These are phyloP conservation scores for Drosophila kanapiae DNA, from an alignment of 1,140 invertebrate genomes.

Conservation along the genomic window DNA sequence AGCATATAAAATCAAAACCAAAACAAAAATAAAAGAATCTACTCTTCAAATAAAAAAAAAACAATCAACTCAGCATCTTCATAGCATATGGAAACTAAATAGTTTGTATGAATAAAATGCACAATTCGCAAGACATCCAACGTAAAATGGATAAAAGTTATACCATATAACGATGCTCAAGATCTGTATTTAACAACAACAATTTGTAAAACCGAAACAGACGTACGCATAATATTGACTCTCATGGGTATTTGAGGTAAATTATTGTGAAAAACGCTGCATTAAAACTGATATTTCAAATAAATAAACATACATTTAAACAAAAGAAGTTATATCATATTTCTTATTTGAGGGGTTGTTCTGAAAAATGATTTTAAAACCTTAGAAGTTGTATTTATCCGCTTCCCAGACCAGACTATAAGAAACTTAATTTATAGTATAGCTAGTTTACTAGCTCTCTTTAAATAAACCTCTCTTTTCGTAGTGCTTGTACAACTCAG, in stretches of 20 bases:
- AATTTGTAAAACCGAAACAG: constrained; percentile 20
- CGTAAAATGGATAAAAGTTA: constrained; percentile 19
- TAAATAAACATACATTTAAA: constrained; percentile 67
- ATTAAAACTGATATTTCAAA: constrained; percentile 61
- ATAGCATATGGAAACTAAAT: constrained; percentile 25
- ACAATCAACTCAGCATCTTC: constrained; percentile 35
- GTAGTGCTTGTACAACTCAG: too few species aligned
- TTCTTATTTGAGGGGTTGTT: background rate
- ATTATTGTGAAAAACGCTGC: constrained; percentile 26
- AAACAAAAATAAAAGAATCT: constrained; percentile 16
- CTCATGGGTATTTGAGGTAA: constrained; percentile 37
- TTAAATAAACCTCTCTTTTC: too few species aligned
- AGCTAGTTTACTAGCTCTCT: too few species aligned
- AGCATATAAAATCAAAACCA: constrained; percentile 50
- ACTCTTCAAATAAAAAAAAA: constrained; percentile 9
- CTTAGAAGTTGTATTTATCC: too few species aligned
- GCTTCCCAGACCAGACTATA: too few species aligned
- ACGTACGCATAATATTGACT: constrained; percentile 36
- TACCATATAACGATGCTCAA: constrained; percentile 57
- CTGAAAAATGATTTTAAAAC: background rate
- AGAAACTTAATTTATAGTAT: too few species aligned
- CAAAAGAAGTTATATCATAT: background rate
- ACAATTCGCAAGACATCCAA: constrained; percentile 29
- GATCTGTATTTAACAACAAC: constrained; percentile 53
- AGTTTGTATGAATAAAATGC: constrained; percentile 26